phyloP scores from a whole-genome alignment of 2,888 invertebrate genomes.

The Dicyrtomina minuta region DNA sequence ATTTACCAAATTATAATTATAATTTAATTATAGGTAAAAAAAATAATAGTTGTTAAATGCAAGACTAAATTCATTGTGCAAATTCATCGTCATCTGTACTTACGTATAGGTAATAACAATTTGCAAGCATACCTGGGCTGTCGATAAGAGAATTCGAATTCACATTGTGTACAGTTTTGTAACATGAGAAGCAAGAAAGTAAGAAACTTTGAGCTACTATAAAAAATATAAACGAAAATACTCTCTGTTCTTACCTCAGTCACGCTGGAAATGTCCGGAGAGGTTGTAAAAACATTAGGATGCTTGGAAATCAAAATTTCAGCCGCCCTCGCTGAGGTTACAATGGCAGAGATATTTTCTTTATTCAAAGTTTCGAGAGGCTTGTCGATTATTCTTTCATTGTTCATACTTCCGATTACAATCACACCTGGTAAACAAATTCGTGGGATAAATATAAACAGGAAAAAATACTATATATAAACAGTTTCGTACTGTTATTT shows the following conservation, averaged over 20 bases:
- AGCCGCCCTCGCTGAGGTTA: constrained; percentile 51
- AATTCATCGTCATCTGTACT: too few relatives aligned
- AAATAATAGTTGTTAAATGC: too few relatives aligned
- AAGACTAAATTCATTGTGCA: too few relatives aligned
- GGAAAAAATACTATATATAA: not conserved
- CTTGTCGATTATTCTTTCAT: constrained; percentile 51
- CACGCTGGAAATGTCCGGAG: constrained; percentile 54
- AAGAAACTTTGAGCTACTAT: too few relatives aligned
- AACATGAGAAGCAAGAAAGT: too few relatives aligned
- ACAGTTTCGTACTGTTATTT: not conserved
- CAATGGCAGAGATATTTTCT: constrained; percentile 51
- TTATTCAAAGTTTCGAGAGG: constrained; percentile 52
- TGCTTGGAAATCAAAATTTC: constrained; percentile 50
- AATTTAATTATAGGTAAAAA: too few relatives aligned
- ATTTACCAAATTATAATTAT: too few relatives aligned
- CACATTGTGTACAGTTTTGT: too few relatives aligned
- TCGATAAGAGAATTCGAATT: too few relatives aligned
- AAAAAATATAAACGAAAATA: too few relatives aligned
- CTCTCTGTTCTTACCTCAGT: constrained; percentile 48
- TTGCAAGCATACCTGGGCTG: too few relatives aligned
- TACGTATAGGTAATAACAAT: too few relatives aligned
- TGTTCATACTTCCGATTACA: constrained; percentile 52
- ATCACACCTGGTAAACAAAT: constrained; percentile 52
- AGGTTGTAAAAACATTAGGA: constrained; percentile 54
- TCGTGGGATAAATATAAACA: constrained; percentile 12